phyloP scores from a whole-genome alignment of 2,797 vertebrate genomes.

The Onychomys arenicola region DNA sequence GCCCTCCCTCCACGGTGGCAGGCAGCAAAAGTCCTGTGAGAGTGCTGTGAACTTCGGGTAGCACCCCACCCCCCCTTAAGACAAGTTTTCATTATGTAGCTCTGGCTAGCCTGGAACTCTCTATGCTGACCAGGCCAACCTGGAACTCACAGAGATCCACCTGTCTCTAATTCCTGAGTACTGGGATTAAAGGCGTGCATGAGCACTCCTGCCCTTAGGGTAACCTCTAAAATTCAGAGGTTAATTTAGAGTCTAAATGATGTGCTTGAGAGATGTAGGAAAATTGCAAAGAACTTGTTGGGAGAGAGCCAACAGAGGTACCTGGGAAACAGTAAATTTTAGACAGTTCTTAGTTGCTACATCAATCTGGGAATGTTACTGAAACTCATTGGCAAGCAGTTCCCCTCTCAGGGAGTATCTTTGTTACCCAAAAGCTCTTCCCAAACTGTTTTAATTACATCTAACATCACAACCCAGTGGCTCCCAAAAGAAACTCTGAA shows the following conservation, averaged over 20 bases:
- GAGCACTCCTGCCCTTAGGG: background rate
- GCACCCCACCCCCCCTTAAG: background rate
- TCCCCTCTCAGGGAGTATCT: background rate
- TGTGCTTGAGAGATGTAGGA: background rate
- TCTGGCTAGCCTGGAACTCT: background rate
- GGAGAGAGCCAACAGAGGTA: background rate
- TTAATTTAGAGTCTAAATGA: background rate
- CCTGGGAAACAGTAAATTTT: constrained; percentile 13
- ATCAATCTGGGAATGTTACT: background rate
- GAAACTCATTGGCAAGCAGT: constrained; percentile 25
- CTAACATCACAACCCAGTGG: constrained; percentile 38
- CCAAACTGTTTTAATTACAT: constrained; percentile 59
- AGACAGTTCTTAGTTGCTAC: background rate
- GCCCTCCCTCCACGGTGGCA: background rate
- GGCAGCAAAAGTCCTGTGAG: background rate
- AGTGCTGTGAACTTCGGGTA: background rate
- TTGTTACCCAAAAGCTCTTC: constrained; percentile 24
- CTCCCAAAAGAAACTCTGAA: constrained; percentile 45
- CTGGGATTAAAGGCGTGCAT: background rate
- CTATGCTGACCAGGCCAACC: background rate
- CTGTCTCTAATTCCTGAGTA: background rate
- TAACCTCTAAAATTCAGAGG: background rate
- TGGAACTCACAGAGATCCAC: background rate
- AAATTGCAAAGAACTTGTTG: constrained; percentile 18
- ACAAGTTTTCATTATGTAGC: background rate